These are phyloP conservation scores for Euplagia quadripunctaria DNA, from an alignment of 2,888 invertebrate species.

Conservation along the genomic window DNA sequence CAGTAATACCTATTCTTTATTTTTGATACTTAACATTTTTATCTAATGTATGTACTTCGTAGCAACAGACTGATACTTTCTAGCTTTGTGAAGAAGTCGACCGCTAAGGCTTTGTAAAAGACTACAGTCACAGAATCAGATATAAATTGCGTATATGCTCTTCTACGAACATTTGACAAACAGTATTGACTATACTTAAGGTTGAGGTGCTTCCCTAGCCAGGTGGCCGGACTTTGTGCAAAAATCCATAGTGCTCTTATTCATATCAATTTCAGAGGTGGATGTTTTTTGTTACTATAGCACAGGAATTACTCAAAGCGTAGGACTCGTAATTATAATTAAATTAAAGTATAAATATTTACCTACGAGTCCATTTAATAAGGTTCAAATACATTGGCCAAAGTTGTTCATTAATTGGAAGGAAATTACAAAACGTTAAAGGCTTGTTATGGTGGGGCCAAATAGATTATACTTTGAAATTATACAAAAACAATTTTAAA, in stretches of 20 bases:
- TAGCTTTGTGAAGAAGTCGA: background rate
- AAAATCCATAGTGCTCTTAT: background rate
- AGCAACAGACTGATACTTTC: too few species aligned
- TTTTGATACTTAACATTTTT: too few species aligned
- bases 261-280: background rate
- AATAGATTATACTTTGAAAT: background rate
- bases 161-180: background rate
- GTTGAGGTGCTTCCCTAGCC: background rate
- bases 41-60: too few species aligned
- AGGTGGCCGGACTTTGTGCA: background rate
- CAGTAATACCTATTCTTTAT: too few species aligned
- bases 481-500: constrained; percentile 14
- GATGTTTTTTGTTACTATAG: background rate
- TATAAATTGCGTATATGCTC: background rate
- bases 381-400: too few species aligned
- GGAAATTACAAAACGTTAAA: background rate
- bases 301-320: background rate
- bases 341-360: too few species aligned
- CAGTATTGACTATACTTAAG: background rate
- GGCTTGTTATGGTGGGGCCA: background rate
- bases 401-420: background rate
- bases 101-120: background rate
- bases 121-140: background rate
- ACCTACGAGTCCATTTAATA: too few species aligned
- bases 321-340: too few species aligned